Percentiles rank a stretch among this genome's conserved stretches.
Conservation (phyloP, 1,140 invertebrate genomes). For the Conus betulinus region DNA sequence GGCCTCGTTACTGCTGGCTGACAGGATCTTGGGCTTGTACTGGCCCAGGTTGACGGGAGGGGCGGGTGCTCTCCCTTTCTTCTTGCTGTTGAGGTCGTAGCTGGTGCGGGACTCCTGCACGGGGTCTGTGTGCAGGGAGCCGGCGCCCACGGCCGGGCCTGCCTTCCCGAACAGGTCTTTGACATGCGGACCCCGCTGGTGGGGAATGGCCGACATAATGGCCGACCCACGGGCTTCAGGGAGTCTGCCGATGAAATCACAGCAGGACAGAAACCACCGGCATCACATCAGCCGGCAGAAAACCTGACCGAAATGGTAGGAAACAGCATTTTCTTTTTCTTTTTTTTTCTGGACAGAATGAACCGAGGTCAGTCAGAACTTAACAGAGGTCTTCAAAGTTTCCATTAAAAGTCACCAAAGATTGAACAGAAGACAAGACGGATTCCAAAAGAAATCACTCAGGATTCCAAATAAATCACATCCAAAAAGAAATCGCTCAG, state of each 20-base stretch:
- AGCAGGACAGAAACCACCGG: neutral
- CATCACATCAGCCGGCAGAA: no score
- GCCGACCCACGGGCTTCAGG: neutral
- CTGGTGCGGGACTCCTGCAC: constrained; percentile 31
- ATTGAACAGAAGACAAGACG: no score
- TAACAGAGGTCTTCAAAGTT: no score
- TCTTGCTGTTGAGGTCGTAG: constrained; percentile 27
- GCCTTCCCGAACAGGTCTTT: constrained; percentile 34
- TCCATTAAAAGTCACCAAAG: no score
- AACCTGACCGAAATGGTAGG: no score
- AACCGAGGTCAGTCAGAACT: no score
- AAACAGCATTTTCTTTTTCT: no score
- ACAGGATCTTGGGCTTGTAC: constrained; percentile 47
- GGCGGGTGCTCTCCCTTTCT: neutral
- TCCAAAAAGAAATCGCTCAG: no score
- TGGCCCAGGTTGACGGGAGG: constrained; percentile 27
- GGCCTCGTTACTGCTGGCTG: neutral
- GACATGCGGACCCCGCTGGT: constrained; percentile 13
- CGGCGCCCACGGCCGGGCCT: neutral
- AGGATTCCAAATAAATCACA: no score
- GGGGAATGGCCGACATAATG: neutral
- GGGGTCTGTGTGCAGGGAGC: neutral
- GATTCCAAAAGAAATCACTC: no score
- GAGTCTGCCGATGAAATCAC: neutral
- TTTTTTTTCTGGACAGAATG: no score